These are phyloP conservation scores for Stomatorhinus walkeri DNA, from an alignment of 2,797 vertebrate species.

Conservation along the genomic window DNA sequence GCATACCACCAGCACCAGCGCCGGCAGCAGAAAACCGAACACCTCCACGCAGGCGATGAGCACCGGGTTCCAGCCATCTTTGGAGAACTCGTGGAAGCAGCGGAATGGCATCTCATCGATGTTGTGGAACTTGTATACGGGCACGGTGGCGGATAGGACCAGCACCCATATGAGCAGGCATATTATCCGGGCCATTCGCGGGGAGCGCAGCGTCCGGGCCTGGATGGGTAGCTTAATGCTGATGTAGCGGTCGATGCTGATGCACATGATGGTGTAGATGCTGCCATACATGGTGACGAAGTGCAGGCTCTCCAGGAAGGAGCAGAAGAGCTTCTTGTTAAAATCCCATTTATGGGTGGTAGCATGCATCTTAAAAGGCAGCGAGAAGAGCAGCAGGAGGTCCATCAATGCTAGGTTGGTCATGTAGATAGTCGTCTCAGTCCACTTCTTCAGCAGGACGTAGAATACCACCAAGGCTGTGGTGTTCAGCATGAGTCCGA, in stretches of 20 bases:
- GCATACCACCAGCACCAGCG: conserved; percentile 63
- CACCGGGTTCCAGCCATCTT: conserved; percentile 51
- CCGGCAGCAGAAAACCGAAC: conserved; percentile 76
- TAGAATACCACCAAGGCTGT: conserved; percentile 66
- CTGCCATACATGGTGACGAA: conserved; percentile 80
- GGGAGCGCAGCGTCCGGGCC: conserved; percentile 64
- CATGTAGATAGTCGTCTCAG: conserved; percentile 78
- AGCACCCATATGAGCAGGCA: conserved; percentile 67
- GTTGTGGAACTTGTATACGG: conserved; percentile 51
- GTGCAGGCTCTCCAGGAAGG: conserved; percentile 68
- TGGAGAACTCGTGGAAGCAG: conserved; percentile 73
- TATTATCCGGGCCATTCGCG: conserved; percentile 43
- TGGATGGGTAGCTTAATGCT: conserved; percentile 67
- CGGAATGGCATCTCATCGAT: accelerated
- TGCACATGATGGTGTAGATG: conserved; percentile 77
- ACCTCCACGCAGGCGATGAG: conserved; percentile 64
- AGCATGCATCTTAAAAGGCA: conserved; percentile 73
- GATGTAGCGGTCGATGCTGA: conserved; percentile 76
- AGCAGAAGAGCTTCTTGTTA: conserved; percentile 50
- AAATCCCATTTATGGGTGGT: background rate
- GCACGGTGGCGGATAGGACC: conserved; percentile 51
- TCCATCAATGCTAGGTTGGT: conserved; percentile 76
- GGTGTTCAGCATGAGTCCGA: conserved; percentile 66
- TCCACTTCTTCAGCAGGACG: conserved; percentile 59
- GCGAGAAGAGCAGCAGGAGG: conserved; percentile 70